phyloP scores from a whole-genome alignment of 2,888 invertebrate species.

The Diploptera punctata region DNA sequence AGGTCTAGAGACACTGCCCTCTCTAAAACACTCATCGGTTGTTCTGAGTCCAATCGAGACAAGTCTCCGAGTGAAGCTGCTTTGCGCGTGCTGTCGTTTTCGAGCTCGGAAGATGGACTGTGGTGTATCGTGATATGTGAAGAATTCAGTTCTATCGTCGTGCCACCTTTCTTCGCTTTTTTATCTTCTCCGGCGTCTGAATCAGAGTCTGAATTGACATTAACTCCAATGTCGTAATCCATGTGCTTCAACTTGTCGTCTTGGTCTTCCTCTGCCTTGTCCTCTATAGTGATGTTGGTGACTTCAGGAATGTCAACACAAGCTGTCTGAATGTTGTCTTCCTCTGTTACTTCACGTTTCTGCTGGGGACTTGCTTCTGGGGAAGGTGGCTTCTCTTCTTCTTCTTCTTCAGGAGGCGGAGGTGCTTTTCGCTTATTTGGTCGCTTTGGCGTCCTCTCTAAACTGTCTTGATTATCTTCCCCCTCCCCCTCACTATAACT shows the following conservation, averaged over 20 bases:
- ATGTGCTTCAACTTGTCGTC: background rate
- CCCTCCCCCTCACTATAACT: conserved; percentile 43
- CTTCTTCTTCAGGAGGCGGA: conserved; percentile 63
- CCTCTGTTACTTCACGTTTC: background rate
- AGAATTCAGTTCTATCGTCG: conserved; percentile 75
- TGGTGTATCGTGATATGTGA: conserved; percentile 78
- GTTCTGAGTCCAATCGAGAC: conserved; percentile 66
- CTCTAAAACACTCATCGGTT: conserved; percentile 57
- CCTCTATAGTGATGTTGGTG: conserved; percentile 16
- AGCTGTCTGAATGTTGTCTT: conserved; percentile 1
- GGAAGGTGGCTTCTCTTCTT: conserved; percentile 26
- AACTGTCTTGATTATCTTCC: no score
- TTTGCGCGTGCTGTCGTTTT: conserved; percentile 69
- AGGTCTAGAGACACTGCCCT: conserved; percentile 83
- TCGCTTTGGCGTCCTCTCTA: conserved; percentile 60
- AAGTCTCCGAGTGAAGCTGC: conserved; percentile 82
- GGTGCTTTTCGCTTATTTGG: conserved; percentile 74
- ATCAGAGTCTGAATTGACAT: conserved; percentile 54
- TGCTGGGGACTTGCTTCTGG: background rate
- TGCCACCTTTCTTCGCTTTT: conserved; percentile 53
- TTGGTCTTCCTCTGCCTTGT: background rate
- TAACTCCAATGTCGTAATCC: conserved; percentile 18
- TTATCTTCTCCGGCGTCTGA: conserved; percentile 50
- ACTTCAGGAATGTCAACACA: background rate
- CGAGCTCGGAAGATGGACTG: conserved; percentile 52